Conservation (phyloP, 1,140 invertebrate genomes). For the Danaus plexippus region DNA sequence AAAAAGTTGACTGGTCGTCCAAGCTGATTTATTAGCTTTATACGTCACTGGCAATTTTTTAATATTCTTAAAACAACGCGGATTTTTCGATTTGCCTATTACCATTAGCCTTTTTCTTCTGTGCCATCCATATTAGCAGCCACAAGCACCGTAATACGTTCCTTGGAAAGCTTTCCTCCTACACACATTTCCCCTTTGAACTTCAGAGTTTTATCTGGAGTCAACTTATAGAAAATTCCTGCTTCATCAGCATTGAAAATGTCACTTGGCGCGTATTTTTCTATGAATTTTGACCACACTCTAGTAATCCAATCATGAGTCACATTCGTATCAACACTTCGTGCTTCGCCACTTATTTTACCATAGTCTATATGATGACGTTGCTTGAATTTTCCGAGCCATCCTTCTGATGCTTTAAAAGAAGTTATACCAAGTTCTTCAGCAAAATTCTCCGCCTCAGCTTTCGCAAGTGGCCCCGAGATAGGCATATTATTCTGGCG, state of each 20-base stretch:
- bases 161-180: slow-evolving; percentile 14
- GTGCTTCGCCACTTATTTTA: too few relatives aligned
- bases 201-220: slow-evolving; percentile 34
- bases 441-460: slow-evolving; percentile 39
- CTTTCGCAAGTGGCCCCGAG: slow-evolving; percentile 40
- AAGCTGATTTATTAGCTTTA: slow-evolving; percentile 63
- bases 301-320: slow-evolving; percentile 29
- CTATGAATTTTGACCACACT: slow-evolving; percentile 29
- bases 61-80: slow-evolving; percentile 47
- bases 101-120: slow-evolving; percentile 8
- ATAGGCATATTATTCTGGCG: slow-evolving; percentile 36
- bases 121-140: slow-evolving; percentile 17
- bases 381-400: slow-evolving; percentile 31
- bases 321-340: slow-evolving; percentile 19
- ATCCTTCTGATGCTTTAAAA: slow-evolving; percentile 37
- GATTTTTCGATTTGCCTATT: slow-evolving; percentile 12
- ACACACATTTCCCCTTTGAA: slow-evolving; percentile 32
- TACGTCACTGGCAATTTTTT: slow-evolving; percentile 54
- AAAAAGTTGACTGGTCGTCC: slow-evolving; percentile 62
- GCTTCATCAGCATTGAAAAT: slow-evolving; percentile 68
- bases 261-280: slow-evolving; percentile 35
- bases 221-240: slow-evolving; percentile 48
- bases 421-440: slow-evolving; percentile 27
- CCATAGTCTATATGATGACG: slow-evolving; percentile 16
- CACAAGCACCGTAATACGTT: slow-evolving; percentile 13